Conservation (phyloP, 2,888 invertebrate species). For the Patella ulyssiponensis region DNA sequence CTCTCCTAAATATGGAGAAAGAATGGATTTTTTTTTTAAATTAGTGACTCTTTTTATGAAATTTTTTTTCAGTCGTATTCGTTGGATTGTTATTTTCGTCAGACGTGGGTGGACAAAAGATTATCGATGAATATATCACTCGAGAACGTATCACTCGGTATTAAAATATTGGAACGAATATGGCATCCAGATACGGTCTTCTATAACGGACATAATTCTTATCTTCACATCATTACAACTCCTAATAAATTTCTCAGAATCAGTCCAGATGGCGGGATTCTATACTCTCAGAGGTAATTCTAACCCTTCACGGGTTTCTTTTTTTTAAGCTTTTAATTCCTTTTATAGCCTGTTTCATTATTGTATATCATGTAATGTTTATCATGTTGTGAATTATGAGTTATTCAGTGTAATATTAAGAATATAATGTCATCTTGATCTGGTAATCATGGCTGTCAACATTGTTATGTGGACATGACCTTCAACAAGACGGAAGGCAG, state of each 20-base stretch:
- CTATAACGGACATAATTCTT: slow-evolving; percentile 76
- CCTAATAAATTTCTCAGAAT: slow-evolving; percentile 93
- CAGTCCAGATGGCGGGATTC: slow-evolving; percentile 89
- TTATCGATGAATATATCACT: slow-evolving; percentile 74
- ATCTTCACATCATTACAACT: slow-evolving; percentile 94
- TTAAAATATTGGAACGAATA: slow-evolving; percentile 89
- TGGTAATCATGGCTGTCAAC: too few relatives aligned
- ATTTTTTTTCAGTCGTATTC: slow-evolving; percentile 81
- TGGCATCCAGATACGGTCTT: slow-evolving; percentile 95
- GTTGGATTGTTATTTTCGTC: slow-evolving; percentile 90
- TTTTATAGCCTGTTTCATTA: too few relatives aligned
- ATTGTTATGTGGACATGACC: too few relatives aligned
- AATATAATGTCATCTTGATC: too few relatives aligned
- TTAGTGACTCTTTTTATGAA: too few relatives aligned
- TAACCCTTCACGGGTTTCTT: neutral
- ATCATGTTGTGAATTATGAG: too few relatives aligned
- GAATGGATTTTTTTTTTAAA: too few relatives aligned
- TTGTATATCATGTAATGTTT: too few relatives aligned
- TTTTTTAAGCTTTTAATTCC: neutral
- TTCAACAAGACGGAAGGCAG: too few relatives aligned
- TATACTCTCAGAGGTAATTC: slow-evolving; percentile 91
- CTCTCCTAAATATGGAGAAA: too few relatives aligned
- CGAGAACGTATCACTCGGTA: slow-evolving; percentile 79
- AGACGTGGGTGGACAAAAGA: slow-evolving; percentile 87
- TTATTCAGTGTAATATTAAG: too few relatives aligned